Conservation (phyloP, 1,140 invertebrate genomes). For the Spodoptera litura region DNA sequence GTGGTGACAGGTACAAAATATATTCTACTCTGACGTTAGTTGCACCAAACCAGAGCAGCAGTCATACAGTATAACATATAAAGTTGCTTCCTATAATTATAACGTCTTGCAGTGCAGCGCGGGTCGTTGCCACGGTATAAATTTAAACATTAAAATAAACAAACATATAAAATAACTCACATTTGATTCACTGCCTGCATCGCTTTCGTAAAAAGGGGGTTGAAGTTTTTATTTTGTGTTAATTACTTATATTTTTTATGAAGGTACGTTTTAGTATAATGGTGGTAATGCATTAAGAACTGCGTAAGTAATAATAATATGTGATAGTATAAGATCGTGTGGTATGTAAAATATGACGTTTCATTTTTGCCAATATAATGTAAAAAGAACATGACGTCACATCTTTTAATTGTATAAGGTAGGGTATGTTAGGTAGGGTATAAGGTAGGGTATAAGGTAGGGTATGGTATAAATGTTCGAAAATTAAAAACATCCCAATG, state of each 20-base stretch:
- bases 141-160: slow-evolving; percentile 84
- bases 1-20: no score
- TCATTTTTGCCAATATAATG: no score
- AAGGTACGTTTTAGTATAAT: not conserved
- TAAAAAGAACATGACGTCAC: no score
- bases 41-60: not conserved
- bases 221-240: slow-evolving; percentile 47
- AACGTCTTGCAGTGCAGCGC: slow-evolving; percentile 54
- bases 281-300: not conserved
- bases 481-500: no score
- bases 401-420: no score
- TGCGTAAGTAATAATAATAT: no score
- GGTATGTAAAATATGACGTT: no score
- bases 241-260: not conserved
- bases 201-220: slow-evolving; percentile 61
- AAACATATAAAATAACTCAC: slow-evolving; percentile 75
- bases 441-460: no score
- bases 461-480: no score
- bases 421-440: no score
- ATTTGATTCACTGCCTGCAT: slow-evolving; percentile 66
- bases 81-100: slow-evolving; percentile 68
- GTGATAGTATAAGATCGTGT: no score
- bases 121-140: slow-evolving; percentile 79
- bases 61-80: not conserved
- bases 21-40: no score